Conservation (phyloP, 2,888 invertebrate species). For the Cancer borealis region DNA sequence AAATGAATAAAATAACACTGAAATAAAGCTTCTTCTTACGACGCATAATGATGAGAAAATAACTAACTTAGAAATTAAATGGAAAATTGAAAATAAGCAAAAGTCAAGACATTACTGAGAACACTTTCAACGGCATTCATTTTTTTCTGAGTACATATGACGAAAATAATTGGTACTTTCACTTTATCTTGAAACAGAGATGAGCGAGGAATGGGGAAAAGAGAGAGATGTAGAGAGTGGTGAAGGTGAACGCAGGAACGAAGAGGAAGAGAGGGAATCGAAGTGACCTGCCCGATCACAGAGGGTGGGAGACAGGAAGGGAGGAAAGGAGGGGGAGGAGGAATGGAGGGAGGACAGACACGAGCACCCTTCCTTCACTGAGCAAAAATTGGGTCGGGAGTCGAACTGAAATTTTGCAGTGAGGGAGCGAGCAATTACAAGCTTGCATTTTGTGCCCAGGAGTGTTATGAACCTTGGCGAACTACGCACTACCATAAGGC, state of each 20-base stretch:
- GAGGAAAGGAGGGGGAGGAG: neutral
- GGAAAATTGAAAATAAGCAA: neutral
- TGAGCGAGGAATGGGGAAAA: neutral
- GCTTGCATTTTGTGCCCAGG: neutral
- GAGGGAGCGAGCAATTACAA: constrained; percentile 24
- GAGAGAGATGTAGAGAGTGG: neutral
- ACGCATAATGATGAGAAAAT: neutral
- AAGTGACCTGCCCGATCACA: neutral
- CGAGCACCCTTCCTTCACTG: constrained; percentile 9
- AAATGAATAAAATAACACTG: no score
- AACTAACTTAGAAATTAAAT: neutral
- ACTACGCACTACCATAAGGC: neutral
- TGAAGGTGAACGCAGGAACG: neutral
- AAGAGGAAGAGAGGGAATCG: neutral
- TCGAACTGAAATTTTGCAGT: neutral
- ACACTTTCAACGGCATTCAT: neutral
- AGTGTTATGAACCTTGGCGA: neutral
- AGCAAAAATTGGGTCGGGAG: neutral
- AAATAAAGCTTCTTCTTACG: neutral
- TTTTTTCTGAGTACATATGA: neutral
- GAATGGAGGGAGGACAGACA: neutral
- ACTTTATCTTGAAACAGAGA: neutral
- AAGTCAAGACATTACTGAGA: neutral
- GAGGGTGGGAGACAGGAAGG: neutral
- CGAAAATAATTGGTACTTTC: neutral